A percentile compares a stretch with the other conserved stretches of the same genome.
These are phyloP conservation scores for Crotalus helleri DNA, from an alignment of 2,113 vertebrate genomes.

Conservation along the genomic window DNA sequence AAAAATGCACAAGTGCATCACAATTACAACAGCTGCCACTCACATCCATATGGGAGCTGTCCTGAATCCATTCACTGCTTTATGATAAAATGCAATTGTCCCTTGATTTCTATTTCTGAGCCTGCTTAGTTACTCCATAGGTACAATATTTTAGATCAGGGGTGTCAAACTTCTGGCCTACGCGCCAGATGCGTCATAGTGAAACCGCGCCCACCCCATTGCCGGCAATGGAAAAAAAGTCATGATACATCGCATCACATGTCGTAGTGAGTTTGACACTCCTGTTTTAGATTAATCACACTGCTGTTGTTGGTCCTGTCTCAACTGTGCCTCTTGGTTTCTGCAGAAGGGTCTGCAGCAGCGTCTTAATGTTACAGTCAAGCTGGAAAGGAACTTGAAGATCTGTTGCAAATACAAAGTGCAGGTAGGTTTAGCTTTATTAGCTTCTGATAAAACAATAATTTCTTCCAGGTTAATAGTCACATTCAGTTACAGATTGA, in stretches of 20 bases:
- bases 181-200: no score
- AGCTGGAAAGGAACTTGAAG: slow-evolving; percentile 34
- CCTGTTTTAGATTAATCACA: background rate
- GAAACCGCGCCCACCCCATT: no score
- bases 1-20: background rate
- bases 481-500: background rate
- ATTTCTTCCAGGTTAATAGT: background rate
- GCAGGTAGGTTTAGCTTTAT: slow-evolving; percentile 54
- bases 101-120: background rate
- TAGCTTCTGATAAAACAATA: background rate
- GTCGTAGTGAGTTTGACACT: no score
- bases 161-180: no score
- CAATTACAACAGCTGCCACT: background rate
- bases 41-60: background rate
- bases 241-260: no score
- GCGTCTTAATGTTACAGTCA: slow-evolving; percentile 56
- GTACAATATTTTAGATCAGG: background rate
- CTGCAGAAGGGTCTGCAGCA: slow-evolving; percentile 44
- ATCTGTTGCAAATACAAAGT: slow-evolving; percentile 66
- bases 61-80: background rate
- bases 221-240: no score
- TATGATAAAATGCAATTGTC: background rate
- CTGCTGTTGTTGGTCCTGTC: background rate
- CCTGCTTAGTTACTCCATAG: background rate
- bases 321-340: slow-evolving; percentile 7